Conservation (phyloP, 1,140 invertebrate species). For the Atta cephalotes region DNA sequence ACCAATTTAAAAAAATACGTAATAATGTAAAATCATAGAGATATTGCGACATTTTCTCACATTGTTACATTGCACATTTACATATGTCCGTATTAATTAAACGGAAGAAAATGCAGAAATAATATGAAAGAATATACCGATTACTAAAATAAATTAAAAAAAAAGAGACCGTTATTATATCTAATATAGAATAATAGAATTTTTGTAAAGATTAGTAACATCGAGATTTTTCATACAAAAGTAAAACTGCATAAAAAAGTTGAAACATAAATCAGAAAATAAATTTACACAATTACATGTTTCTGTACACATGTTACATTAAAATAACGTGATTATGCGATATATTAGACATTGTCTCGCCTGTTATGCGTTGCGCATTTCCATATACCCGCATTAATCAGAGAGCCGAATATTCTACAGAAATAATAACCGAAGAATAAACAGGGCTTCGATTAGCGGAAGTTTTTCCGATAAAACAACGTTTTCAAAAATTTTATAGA, state of each 20-base stretch:
- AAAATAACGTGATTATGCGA: constrained; percentile 44
- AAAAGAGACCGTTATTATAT: background rate
- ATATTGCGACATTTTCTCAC: background rate
- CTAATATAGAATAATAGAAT: background rate
- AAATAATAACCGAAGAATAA: constrained; percentile 35
- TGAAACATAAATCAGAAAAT: constrained; percentile 5
- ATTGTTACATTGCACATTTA: constrained; percentile 1
- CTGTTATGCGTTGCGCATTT: constrained; percentile 29
- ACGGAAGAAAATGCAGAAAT: background rate
- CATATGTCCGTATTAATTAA: constrained; percentile 15
- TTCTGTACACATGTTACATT: background rate
- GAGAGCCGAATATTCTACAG: constrained; percentile 28
- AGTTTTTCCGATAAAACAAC: background rate
- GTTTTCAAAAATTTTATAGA: background rate
- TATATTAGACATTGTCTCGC: constrained; percentile 20
- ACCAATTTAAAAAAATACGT: constrained; percentile 3
- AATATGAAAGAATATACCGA: background rate
- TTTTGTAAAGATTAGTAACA: background rate
- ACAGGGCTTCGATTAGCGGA: background rate
- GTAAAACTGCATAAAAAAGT: constrained; percentile 5
- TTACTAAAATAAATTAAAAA: background rate
- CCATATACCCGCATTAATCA: constrained; percentile 55
- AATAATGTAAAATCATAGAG: constrained; percentile 3
- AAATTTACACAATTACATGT: constrained; percentile 18
- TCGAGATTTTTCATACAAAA: background rate